phyloP scores from a whole-genome alignment of 2,888 invertebrate species.

The Sympetrum striolatum region DNA sequence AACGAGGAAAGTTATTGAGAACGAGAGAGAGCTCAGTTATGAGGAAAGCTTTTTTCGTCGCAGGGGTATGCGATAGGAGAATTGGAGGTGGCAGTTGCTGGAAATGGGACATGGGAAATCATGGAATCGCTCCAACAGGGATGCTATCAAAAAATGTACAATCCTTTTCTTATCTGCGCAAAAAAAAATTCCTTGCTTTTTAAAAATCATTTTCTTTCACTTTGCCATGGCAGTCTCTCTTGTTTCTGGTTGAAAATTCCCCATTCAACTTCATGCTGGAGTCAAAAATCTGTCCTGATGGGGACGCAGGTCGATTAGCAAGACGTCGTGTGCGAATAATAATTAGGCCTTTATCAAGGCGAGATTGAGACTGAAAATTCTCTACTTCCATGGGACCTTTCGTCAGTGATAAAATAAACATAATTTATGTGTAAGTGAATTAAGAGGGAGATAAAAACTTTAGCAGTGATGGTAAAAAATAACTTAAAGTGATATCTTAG shows the following conservation, averaged over 20 bases:
- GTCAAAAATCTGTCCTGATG: neutral
- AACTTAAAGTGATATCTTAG: no score
- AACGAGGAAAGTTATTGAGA: neutral
- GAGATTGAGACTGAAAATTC: no score
- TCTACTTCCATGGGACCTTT: no score
- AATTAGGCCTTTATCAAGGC: no score
- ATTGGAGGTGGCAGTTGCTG: constrained; percentile 8
- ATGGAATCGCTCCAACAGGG: constrained; percentile 34
- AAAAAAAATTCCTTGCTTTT: neutral
- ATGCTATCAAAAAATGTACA: neutral
- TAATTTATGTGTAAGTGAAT: no score
- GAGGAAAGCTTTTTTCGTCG: neutral
- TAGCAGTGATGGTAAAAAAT: no score
- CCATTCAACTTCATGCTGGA: neutral
- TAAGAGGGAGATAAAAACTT: no score
- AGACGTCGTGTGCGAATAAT: neutral
- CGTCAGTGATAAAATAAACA: no score
- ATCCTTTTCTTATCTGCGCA: neutral
- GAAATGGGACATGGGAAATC: constrained; percentile 27
- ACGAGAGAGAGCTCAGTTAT: neutral
- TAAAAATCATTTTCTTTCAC: neutral
- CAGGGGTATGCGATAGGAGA: neutral
- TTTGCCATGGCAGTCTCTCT: neutral
- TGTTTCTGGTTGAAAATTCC: neutral
- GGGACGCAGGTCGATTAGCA: neutral